phyloP scores from a whole-genome alignment of 2,888 invertebrate genomes.

The Coecobrya sp. region DNA sequence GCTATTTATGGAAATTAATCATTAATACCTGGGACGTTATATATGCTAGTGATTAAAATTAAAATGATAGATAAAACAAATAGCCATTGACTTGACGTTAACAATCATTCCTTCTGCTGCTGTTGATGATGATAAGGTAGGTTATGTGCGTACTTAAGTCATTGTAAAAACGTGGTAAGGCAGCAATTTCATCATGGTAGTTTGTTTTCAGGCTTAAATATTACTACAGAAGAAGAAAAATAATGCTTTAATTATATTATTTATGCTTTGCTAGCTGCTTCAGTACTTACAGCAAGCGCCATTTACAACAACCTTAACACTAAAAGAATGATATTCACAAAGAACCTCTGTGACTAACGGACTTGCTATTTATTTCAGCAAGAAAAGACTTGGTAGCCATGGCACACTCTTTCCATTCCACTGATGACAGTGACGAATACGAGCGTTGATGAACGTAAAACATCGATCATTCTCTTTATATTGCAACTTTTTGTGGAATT shows the following conservation, averaged over 20 bases:
- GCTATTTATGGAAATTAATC: too few relatives aligned
- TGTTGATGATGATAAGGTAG: too few relatives aligned
- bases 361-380: constrained; percentile 10
- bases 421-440: constrained; percentile 38
- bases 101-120: too few relatives aligned
- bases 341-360: constrained; percentile 34
- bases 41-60: too few relatives aligned
- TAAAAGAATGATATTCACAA: background rate
- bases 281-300: background rate
- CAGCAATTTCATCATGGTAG: background rate
- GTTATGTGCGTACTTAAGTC: background rate
- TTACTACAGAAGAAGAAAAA: background rate
- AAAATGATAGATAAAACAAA: too few relatives aligned
- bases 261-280: background rate
- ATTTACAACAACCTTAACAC: constrained; percentile 46
- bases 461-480: constrained; percentile 7
- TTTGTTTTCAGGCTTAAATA: background rate
- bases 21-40: too few relatives aligned
- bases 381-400: constrained; percentile 50
- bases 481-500: background rate
- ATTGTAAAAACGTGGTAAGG: background rate
- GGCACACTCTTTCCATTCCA: constrained; percentile 65
- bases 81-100: too few relatives aligned
- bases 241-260: background rate
- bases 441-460: background rate